phyloP scores from a whole-genome alignment of 2,888 invertebrate species.

The Daptonema setosum region DNA sequence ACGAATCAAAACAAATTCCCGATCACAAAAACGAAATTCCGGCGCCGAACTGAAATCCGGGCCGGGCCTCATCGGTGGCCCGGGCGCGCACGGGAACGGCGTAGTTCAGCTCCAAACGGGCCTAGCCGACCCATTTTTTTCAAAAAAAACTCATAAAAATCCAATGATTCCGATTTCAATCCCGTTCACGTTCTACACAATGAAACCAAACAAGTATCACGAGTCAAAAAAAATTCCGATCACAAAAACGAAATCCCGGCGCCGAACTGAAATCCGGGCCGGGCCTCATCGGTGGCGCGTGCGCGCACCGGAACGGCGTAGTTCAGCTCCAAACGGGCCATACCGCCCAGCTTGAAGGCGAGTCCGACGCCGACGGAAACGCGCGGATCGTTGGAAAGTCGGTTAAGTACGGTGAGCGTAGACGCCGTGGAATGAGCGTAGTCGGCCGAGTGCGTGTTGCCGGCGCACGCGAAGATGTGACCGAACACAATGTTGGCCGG shows the following conservation, averaged over 20 bases:
- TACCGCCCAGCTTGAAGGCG: conserved; percentile 55
- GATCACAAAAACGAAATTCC: conserved; percentile 17
- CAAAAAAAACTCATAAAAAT: too few relatives aligned
- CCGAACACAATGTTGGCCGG: conserved; percentile 48
- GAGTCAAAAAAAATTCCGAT: too few relatives aligned
- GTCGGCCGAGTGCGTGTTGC: conserved; percentile 38
- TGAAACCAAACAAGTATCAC: too few relatives aligned
- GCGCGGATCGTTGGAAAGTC: conserved; percentile 29
- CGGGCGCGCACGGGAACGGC: conserved; percentile 51
- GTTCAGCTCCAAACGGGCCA: conserved; percentile 47
- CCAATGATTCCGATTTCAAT: too few relatives aligned
- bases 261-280: conserved; percentile 21
- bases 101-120: conserved; percentile 53
- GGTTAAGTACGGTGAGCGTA: background rate
- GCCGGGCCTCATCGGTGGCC: conserved; percentile 22
- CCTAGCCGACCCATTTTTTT: conserved; percentile 47
- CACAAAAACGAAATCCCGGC: conserved; percentile 19
- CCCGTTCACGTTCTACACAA: too few relatives aligned
- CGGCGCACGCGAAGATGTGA: conserved; percentile 69
- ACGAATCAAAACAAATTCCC: too few relatives aligned
- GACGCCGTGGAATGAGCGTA: conserved; percentile 9
- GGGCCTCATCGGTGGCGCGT: conserved; percentile 29
- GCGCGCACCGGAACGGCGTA: conserved; percentile 58
- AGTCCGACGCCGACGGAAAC: conserved; percentile 60
- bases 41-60: conserved; percentile 22